Evolutionary conservation across 2,797 vertebrate genomes (phyloP).

Genomic region (Hemibagrus guttatus): DNA sequence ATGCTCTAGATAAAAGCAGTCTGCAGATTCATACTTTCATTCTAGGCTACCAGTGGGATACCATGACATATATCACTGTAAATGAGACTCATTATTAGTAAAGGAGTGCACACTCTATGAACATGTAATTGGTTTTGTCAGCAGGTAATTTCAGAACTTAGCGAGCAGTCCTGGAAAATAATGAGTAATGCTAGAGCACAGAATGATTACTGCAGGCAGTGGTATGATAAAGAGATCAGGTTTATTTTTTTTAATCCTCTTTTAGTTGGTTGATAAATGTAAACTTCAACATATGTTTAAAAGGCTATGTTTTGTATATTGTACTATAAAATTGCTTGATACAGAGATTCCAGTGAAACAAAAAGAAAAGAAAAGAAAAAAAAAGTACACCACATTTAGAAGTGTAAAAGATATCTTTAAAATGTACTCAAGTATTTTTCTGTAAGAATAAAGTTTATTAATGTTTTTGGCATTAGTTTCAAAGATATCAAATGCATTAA

Average conservation of each 20-base stretch:
- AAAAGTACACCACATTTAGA: not conserved
- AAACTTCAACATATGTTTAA: not conserved
- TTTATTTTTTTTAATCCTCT: not conserved
- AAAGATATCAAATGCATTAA: not conserved
- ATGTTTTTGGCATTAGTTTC: not conserved
- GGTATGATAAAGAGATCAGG: not conserved
- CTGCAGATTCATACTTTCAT: not conserved
- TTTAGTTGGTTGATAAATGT: not conserved
- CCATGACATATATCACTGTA: not conserved
- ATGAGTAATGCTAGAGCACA: not conserved
- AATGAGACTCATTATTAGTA: not conserved
- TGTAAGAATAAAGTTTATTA: not conserved
- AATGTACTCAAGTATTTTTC: not conserved
- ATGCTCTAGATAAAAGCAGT: not conserved
- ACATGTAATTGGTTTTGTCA: slow-evolving; percentile 3
- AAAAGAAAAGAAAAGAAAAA: not conserved
- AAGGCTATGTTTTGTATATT: not conserved
- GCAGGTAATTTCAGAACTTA: not conserved
- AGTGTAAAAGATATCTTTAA: not conserved
- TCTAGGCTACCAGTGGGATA: not conserved
- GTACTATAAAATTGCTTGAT: not conserved
- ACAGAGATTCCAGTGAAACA: not conserved
- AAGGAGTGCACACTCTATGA: not conserved
- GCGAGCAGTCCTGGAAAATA: not conserved
- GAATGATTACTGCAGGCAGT: not conserved